Base-by-base conservation (phyloP, 92 coral and sea anemone genomes). In the Siderastrea siderea region DNA sequence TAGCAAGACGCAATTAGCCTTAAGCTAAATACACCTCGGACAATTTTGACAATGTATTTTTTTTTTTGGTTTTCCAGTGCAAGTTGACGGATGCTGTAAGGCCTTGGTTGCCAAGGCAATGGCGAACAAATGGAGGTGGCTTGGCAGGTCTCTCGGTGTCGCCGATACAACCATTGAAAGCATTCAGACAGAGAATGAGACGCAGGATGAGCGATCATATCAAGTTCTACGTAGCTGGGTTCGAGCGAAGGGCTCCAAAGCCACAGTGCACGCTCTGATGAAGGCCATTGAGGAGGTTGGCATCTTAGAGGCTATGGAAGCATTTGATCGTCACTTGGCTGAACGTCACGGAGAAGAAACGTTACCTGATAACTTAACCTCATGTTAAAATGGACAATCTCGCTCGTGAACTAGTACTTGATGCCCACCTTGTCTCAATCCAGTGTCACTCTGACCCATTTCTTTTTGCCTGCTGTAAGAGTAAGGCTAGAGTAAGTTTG, bases 111-210 rank as follows among this genome's bases (percentile, higher is more conserved):
- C 88, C n/a, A 48, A 82, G 78, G 71, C 8, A 47, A 47, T 81
- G 84, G 84, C 79, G 0, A 68, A 73, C 68, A 46, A 75, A 5
- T 86, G 91, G 91, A 91, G 57, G 73, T 75, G 75, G 76, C 68
- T 91, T 44, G 94, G 94, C 3, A 81, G 94, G 63, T 10, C 44
- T 54, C 85, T 87, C 8, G 58, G 2, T 68, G 84, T 91, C 16
- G 3, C 15, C 16, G 89, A 91, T 3, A 17, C 82, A 17, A 71
- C 63, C 17, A 91, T 91, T 3, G 73, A 77, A 15, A 91, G 78
- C 79, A 91, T 87, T 63, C 14, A 60, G 7, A 71, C 64, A 0
- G 94, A 91, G 9, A 45, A 82, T 51, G 26, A 69, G 0, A 51
- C 75, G 5, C 75, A 82, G 47, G 88, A 87, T 1, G 82, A 83